Base-by-base conservation (phyloP, 2,888 invertebrate species). In the Palloptera scutellata region DNA sequence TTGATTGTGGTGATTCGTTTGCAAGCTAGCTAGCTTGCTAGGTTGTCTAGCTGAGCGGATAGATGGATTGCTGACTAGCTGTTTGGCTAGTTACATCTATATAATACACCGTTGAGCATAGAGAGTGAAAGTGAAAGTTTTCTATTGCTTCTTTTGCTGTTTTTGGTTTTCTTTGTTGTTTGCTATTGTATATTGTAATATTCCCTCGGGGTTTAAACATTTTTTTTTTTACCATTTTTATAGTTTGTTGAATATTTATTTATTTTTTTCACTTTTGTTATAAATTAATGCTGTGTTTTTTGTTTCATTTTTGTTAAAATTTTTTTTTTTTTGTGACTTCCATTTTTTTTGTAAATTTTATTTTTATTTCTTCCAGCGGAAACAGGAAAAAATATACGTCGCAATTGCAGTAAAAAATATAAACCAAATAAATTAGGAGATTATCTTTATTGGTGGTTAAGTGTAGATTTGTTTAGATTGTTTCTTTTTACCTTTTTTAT, bases 41-140 rank as follows among this genome's bases (percentile, higher is more conserved):
- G 30, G n/a, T n/a, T n/a, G n/a, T n/a, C 30, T 30, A 6, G 30
- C 30, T 30, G 30, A 64, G 55, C 53, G 20, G 57, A 54, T 66
- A 12, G 51, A 63, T 11, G 48, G 40, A 48, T 66, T 59, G 52
- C 6, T 66, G 61, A 20, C 19, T 61, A 40, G 59, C 45, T 55
- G 51, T 13, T 43, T 61, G 59, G 42, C 48, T 55, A 61, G 59
- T 43, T 66, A 63, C 45, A 20, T 70, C 42, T 19, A 59, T n/a
- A 65, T 64, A 52, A 65, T 67, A 67, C n/a, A 62, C 53, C 61
- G 64, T 70, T 68, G 68, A 68, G 67, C 59, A 48, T 63, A 57
- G 61, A 73, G 69, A 71, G 73, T 72, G 74, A 75, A 75, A 75
- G 75, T 75, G 74, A 75, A 74, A 74, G 74, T 74, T 72, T 72